These are phyloP conservation scores for Centropus unirufus DNA, from an alignment of 2,113 vertebrate species.

Conservation along the genomic window DNA sequence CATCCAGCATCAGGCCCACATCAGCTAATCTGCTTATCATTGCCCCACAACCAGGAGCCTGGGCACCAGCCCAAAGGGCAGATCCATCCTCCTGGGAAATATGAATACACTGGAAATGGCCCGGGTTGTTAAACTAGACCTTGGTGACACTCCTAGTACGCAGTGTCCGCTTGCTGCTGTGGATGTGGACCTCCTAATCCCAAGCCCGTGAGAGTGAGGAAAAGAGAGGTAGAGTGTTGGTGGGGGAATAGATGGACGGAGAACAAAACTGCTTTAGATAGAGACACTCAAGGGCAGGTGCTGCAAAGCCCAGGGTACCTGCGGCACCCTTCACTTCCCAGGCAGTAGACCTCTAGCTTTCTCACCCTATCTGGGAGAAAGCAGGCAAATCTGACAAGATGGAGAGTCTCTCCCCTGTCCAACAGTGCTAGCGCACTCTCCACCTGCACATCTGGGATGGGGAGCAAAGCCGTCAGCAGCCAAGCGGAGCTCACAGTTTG, in stretches of 20 bases:
- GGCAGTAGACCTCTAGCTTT: background rate
- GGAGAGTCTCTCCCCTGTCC: background rate
- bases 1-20: background rate
- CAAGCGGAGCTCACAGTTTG: background rate
- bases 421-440: rapidly evolving
- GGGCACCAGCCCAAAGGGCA: background rate
- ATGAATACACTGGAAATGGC: background rate
- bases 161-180: background rate
- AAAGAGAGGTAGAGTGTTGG: background rate
- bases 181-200: background rate
- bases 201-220: background rate
- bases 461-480: background rate
- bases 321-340: background rate
- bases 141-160: rapidly evolving
- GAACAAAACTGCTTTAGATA: background rate
- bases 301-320: background rate
- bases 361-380: background rate
- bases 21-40: background rate
- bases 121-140: background rate
- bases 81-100: background rate
- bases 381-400: background rate
- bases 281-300: background rate
- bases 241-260: background rate
- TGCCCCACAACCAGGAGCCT: background rate
- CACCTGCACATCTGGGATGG: too few species aligned